phyloP scores from a whole-genome alignment of 2,797 vertebrate species.

The Sebastes kiyomatsui region DNA sequence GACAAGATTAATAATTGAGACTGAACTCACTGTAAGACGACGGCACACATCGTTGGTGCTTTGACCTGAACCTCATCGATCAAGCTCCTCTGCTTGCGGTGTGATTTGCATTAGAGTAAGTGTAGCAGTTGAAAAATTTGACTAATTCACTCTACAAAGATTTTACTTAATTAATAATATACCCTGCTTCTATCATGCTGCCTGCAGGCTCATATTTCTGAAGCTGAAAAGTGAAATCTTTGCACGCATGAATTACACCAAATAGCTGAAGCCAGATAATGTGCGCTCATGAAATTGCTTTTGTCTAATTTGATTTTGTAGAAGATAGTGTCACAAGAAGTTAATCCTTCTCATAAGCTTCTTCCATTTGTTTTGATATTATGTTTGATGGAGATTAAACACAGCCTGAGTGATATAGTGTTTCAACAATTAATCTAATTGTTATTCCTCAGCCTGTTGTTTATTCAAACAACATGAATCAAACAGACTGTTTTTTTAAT shows the following conservation, averaged over 20 bases:
- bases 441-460: background rate
- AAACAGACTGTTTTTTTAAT: background rate
- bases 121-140: background rate
- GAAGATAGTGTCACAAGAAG: constrained; percentile 22
- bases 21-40: background rate
- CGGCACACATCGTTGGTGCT: background rate
- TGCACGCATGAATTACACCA: constrained; percentile 9
- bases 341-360: background rate
- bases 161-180: background rate
- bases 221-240: background rate
- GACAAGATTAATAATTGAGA: background rate
- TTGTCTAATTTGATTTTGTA: constrained; percentile 35
- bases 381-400: constrained; percentile 18
- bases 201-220: background rate
- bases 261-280: constrained; percentile 16
- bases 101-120: constrained; percentile 6
- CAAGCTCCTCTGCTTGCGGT: background rate
- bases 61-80: constrained; percentile 12
- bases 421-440: background rate
- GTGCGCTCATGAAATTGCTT: constrained; percentile 33
- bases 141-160: background rate
- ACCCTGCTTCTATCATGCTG: background rate
- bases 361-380: constrained; percentile 9
- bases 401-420: background rate
- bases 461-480: constrained; percentile 2